phyloP scores from a whole-genome alignment of 2,113 vertebrate species.

The Probosciger aterrimus region DNA sequence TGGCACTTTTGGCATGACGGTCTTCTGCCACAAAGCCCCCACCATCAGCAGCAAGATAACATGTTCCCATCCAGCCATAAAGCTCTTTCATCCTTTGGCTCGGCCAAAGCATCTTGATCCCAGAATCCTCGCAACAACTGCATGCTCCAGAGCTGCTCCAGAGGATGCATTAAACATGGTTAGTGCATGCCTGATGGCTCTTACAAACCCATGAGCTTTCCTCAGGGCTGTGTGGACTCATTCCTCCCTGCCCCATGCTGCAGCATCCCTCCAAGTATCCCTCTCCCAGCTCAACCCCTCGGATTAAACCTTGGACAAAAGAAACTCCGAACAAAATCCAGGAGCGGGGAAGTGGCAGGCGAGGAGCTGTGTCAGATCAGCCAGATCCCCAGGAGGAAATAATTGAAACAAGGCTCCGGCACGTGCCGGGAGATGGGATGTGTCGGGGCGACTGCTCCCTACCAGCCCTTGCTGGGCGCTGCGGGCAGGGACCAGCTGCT shows the following conservation, averaged over 20 bases:
- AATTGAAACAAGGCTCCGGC: constrained; percentile 5
- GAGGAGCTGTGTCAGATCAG: background rate
- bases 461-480: background rate
- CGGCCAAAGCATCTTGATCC: background rate
- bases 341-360: background rate
- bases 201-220: background rate
- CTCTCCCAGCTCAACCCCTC: background rate
- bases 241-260: background rate
- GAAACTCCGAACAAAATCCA: background rate
- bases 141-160: background rate
- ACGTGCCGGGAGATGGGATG: background rate
- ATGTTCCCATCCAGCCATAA: background rate
- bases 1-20: background rate
- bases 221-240: accelerated
- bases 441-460: background rate
- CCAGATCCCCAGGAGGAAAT: background rate
- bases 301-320: background rate
- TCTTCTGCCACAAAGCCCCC: background rate
- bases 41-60: background rate
- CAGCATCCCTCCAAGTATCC: background rate
- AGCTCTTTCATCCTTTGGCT: background rate
- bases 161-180: accelerated
- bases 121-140: accelerated
- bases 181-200: accelerated
- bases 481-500: background rate